Conservation (phyloP, 2,113 vertebrate species). For the Stigmatopora nigra region DNA sequence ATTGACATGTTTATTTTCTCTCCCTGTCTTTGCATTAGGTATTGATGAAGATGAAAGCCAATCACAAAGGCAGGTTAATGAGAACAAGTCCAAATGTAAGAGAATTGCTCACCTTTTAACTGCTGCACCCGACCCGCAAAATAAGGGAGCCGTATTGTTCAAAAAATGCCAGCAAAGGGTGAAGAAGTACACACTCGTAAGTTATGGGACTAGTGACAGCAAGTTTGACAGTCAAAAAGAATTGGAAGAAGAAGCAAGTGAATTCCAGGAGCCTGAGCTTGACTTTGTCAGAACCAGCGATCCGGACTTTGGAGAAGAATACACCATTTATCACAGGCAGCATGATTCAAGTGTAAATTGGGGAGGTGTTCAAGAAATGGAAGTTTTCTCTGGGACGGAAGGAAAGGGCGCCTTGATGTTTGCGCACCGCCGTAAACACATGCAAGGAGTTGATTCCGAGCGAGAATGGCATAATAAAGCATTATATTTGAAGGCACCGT, state of each 20-base stretch:
- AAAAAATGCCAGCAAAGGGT: slow-evolving; percentile 82
- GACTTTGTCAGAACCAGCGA: slow-evolving; percentile 74
- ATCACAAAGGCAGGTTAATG: slow-evolving; percentile 83
- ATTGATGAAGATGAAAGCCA: slow-evolving; percentile 78
- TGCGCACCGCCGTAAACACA: slow-evolving; percentile 82
- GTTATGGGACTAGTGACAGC: slow-evolving; percentile 83
- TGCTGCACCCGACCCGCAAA: slow-evolving; percentile 80
- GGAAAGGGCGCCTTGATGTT: slow-evolving; percentile 96
- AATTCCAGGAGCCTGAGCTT: slow-evolving; percentile 63
- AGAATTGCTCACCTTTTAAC: slow-evolving; percentile 82
- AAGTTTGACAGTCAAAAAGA: slow-evolving; percentile 68
- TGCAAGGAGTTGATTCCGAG: slow-evolving; percentile 83
- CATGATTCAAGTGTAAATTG: slow-evolving; percentile 69
- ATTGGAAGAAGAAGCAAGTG: slow-evolving; percentile 67
- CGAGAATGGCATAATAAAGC: slow-evolving; percentile 72
- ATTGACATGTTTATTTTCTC: not conserved
- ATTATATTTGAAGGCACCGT: slow-evolving; percentile 49
- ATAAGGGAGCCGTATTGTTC: slow-evolving; percentile 88
- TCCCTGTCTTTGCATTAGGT: slow-evolving; percentile 60
- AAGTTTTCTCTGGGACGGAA: slow-evolving; percentile 79
- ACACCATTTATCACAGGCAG: slow-evolving; percentile 65
- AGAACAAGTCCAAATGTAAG: slow-evolving; percentile 91
- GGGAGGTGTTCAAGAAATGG: slow-evolving; percentile 78
- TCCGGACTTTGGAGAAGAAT: slow-evolving; percentile 80
- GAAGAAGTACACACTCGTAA: slow-evolving; percentile 84